Percentiles rank a stretch among this genome's conserved stretches.
Conservation (phyloP, 2,797 vertebrate genomes). For the Rhabdophis nuchalis region DNA sequence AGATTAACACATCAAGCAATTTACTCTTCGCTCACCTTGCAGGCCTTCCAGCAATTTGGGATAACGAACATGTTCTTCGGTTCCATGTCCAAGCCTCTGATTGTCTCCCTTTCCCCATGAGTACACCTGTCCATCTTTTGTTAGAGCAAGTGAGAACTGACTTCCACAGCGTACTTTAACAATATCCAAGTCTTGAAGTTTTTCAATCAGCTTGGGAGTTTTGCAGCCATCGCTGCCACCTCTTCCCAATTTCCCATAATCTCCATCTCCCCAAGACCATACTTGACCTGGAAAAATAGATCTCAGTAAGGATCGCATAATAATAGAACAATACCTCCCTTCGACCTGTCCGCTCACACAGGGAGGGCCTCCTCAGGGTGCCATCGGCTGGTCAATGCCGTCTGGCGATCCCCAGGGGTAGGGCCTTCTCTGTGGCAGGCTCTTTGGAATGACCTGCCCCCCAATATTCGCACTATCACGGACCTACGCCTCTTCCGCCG, state of each 20-base stretch:
- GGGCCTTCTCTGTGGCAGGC: too few relatives aligned
- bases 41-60: constrained; percentile 93
- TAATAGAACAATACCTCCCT: not conserved
- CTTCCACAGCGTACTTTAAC: constrained; percentile 94
- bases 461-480: too few relatives aligned
- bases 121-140: constrained; percentile 95
- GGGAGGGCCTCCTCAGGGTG: too few relatives aligned
- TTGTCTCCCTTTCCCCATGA: constrained; percentile 99
- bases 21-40: constrained; percentile 77
- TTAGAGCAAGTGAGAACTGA: constrained; percentile 93
- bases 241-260: constrained; percentile 94
- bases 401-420: too few relatives aligned
- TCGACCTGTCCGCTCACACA: too few relatives aligned
- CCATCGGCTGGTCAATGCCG: too few relatives aligned
- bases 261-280: constrained; percentile 98
- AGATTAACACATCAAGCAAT: not conserved
- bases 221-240: constrained; percentile 98
- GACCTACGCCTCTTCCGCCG: too few relatives aligned
- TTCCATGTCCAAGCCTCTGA: constrained; percentile 94
- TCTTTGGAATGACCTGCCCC: too few relatives aligned
- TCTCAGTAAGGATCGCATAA: not conserved
- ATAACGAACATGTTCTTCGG: constrained; percentile 94
- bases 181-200: constrained; percentile 92
- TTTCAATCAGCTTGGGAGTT: constrained; percentile 93
- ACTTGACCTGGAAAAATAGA: constrained; percentile 82